Conservation (phyloP, 2,113 vertebrate species). For the Isichthys henryi region DNA sequence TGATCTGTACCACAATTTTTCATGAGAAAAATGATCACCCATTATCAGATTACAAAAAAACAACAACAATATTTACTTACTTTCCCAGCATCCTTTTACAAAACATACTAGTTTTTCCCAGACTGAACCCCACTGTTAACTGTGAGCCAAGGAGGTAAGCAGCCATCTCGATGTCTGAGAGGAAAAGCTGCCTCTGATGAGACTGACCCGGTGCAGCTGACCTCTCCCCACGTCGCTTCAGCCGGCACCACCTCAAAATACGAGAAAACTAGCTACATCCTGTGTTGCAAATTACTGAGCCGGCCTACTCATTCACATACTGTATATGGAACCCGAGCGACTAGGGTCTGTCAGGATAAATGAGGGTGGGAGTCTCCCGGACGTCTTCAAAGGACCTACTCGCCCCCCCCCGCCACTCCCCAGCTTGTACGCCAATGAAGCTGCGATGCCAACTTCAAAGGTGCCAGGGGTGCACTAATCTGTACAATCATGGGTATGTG, state of each 20-base stretch:
- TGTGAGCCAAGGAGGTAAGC: not conserved
- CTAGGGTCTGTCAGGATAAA: conserved; percentile 20
- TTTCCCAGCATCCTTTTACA: not conserved
- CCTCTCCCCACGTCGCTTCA: not conserved
- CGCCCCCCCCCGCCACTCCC: not conserved
- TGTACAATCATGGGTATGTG: too few species aligned
- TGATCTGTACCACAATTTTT: not conserved
- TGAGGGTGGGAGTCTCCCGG: not conserved
- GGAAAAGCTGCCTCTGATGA: not conserved
- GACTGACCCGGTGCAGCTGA: not conserved
- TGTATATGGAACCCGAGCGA: not conserved
- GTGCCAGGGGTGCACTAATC: conserved; percentile 28
- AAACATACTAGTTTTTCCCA: not conserved
- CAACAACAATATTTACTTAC: not conserved
- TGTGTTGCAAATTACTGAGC: conserved; percentile 23
- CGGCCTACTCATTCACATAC: conserved; percentile 14
- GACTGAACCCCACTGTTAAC: not conserved
- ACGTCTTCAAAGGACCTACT: not conserved
- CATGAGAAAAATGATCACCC: not conserved
- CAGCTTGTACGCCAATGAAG: not conserved
- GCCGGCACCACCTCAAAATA: not conserved
- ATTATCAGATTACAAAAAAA: not conserved
- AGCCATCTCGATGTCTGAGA: not conserved
- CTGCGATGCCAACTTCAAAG: conserved; percentile 19
- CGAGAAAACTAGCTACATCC: not conserved